These are phyloP conservation scores for Zootermopsis nevadensis DNA, from an alignment of 2,888 invertebrate species.

Conservation along the genomic window DNA sequence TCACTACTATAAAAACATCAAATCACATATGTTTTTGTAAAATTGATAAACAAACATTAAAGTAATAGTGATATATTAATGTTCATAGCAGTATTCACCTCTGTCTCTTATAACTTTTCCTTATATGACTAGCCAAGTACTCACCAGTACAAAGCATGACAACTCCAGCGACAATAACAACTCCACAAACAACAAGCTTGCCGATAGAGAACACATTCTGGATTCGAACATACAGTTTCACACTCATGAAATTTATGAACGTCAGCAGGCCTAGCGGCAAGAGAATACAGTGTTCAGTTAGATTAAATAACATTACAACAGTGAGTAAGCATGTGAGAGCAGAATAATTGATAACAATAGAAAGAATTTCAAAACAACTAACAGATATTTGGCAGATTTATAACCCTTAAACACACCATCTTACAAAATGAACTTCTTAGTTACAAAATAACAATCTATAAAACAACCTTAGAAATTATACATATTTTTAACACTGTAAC, in stretches of 20 bases:
- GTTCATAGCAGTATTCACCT: too few species aligned
- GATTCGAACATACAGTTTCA: slow-evolving; percentile 81
- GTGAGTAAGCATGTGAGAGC: too few species aligned
- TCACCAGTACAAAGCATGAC: slow-evolving; percentile 74
- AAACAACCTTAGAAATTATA: not conserved
- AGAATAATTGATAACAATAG: too few species aligned
- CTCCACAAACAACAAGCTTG: slow-evolving; percentile 80
- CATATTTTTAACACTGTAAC: not conserved
- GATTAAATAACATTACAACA: too few species aligned
- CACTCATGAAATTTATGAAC: slow-evolving; percentile 81
- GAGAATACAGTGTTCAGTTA: too few species aligned
- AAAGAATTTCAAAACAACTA: too few species aligned
- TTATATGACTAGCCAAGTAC: slow-evolving; percentile 39
- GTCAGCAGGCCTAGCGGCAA: slow-evolving; percentile 74
- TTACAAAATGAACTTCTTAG: not conserved
- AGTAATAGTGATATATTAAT: slow-evolving; percentile 33
- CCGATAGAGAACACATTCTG: slow-evolving; percentile 84
- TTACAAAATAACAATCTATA: not conserved
- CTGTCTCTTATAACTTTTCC: too few species aligned
- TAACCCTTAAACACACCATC: too few species aligned
- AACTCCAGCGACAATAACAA: slow-evolving; percentile 82
- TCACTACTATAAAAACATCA: too few species aligned
- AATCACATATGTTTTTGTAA: too few species aligned
- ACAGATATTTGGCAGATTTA: too few species aligned
- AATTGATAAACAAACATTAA: too few species aligned